Evolutionary conservation across 2,797 vertebrate genomes (phyloP).

Genomic region (Myoxocephalus aenaeus): DNA sequence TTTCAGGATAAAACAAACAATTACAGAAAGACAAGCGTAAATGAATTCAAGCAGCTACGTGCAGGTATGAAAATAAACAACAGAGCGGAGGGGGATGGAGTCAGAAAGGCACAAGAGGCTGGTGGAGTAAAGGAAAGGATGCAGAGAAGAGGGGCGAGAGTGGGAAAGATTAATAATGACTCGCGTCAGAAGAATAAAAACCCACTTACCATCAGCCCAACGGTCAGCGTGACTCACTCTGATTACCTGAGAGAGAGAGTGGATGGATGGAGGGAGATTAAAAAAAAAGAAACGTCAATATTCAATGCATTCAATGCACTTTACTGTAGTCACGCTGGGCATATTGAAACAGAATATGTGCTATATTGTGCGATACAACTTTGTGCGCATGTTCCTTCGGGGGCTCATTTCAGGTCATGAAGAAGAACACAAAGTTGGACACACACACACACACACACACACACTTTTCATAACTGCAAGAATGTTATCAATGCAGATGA

Average conservation of each 20-base stretch:
- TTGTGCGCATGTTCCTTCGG: constrained; percentile 28
- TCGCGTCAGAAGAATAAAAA: constrained; percentile 27
- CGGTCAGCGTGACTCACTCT: constrained; percentile 60
- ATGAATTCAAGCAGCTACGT: not conserved
- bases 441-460: not conserved
- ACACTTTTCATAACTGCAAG: not conserved
- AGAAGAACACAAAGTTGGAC: constrained; percentile 25
- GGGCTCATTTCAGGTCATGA: constrained; percentile 59
- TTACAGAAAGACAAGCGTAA: not conserved
- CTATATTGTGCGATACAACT: constrained; percentile 9
- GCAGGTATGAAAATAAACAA: constrained; percentile 25
- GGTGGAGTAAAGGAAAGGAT: not conserved
- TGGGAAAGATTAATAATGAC: not conserved
- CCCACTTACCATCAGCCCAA: constrained; percentile 80
- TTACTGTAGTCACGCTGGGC: too few species aligned
- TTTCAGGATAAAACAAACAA: not conserved
- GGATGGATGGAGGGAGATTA: constrained; percentile 13
- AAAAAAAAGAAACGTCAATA: constrained; percentile 17
- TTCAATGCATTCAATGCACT: not conserved
- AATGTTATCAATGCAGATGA: constrained; percentile 28
- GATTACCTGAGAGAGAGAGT: constrained; percentile 62
- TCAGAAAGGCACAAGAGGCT: constrained; percentile 14
- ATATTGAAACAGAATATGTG: constrained; percentile 2
- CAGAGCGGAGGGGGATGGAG: not conserved
- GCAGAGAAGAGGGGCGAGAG: not conserved